Evolutionary conservation across 1,140 invertebrate species (phyloP), one percentile per base, ranked within the genome.

Genomic region (Lucilia sericata): DNA sequence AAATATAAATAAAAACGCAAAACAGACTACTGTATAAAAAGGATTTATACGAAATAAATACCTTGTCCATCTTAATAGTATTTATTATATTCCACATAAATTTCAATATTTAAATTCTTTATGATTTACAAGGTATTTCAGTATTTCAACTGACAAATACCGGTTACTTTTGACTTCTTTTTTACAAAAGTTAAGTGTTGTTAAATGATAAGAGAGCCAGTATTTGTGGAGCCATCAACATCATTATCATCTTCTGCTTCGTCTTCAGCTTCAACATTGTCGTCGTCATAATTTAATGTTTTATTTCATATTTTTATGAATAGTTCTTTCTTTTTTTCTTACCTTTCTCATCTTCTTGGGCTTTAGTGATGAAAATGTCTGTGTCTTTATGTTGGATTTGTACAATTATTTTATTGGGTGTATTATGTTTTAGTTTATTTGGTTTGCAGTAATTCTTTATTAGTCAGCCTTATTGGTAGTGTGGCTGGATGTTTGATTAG

Each of bases 171-270:
- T 60, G n/a, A 7, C 2, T 1, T 25, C 25, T 70, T 25, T 70
- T 10, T 10, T 25, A 21, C 9, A 2, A 70, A 55, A 70, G n/a
- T 70, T 70, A 70, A 70, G 65, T 70, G 65, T 70, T 70, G 65
- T 70, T 21, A 70, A 70, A 70, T 70, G 65, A 70, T 70, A 70
- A 70, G 4, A 70, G 19, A 21, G 65, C 65, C 65, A 70, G 65
- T 70, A 70, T 70, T 70, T 70, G 65, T 70, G 65, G 65, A 70
- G 65, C 65, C 65, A 70, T 70, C 19, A 70, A 70, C 65, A 70
- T 19, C 65, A 70, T 25, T n/a, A 21, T n/a, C 55, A 60, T 10
- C 42, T 8, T 30, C 25, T 30, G 1, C 3, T 30, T 30, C 25
- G n/a, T n/a, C n/a, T n/a, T 30, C 3, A 2, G 25, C 25, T 30